A percentile compares a stretch with the other conserved stretches of the same genome.
Evolutionary conservation across 1,140 invertebrate genomes (phyloP).

Genomic region (Trinorchestia longiramus): DNA sequence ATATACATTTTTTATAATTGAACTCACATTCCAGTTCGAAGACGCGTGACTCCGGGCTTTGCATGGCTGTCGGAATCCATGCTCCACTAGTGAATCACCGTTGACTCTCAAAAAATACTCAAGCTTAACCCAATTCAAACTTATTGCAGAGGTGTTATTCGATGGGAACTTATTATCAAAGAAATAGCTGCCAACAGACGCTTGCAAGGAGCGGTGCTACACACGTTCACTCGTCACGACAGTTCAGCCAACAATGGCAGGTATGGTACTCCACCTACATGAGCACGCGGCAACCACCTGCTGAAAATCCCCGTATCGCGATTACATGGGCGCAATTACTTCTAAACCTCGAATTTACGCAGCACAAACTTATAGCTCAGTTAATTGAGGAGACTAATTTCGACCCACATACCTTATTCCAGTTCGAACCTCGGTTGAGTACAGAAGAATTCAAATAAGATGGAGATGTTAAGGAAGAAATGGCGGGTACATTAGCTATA

Average conservation of each 20-base stretch:
- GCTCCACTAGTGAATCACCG: background rate
- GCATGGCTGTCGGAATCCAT: background rate
- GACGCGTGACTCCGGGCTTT: background rate
- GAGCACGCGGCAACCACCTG: background rate
- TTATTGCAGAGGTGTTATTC: background rate
- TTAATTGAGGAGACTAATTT: background rate
- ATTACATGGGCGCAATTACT: background rate
- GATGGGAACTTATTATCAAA: background rate
- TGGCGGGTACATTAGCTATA: background rate
- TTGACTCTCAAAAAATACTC: background rate
- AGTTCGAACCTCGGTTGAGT: background rate
- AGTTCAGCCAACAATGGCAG: background rate
- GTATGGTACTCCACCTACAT: background rate
- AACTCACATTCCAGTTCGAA: constrained; percentile 41
- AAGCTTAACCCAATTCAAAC: background rate
- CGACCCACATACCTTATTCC: background rate
- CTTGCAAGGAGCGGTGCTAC: background rate
- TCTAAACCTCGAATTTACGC: background rate
- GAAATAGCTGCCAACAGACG: background rate
- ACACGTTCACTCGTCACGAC: background rate
- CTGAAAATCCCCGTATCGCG: background rate
- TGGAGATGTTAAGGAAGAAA: background rate
- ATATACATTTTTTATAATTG: background rate
- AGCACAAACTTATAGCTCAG: background rate
- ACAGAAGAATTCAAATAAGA: background rate